A percentile compares a stretch with the other conserved stretches of the same genome.
These are phyloP conservation scores for Lytechinus pictus DNA, from an alignment of 35 echinoderm and acorn worm genomes.

Conservation along the genomic window DNA sequence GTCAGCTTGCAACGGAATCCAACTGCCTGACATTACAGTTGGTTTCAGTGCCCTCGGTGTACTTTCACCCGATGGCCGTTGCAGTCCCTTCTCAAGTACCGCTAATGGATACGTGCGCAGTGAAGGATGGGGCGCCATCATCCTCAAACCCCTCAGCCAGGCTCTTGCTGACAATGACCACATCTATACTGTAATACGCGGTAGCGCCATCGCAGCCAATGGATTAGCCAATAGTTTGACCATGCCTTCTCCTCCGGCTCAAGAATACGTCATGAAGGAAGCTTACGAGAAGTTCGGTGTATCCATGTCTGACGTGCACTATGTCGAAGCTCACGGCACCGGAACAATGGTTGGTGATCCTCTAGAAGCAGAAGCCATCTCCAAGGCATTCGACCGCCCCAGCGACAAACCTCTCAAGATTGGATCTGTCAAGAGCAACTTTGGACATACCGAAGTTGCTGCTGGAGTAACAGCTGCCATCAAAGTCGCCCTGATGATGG, in stretches of 20 bases:
- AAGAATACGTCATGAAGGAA: slow-evolving; percentile 71
- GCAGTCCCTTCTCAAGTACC: slow-evolving; percentile 86
- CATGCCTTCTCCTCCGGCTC: slow-evolving; percentile 80
- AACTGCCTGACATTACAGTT: slow-evolving; percentile 80
- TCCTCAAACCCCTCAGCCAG: slow-evolving; percentile 81
- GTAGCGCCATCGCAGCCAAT: slow-evolving; percentile 81
- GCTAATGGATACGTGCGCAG: slow-evolving; percentile 94
- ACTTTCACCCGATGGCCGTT: slow-evolving; percentile 83
- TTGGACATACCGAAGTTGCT: slow-evolving; percentile 91
- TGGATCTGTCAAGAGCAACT: slow-evolving; percentile 93
- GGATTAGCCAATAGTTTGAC: slow-evolving; percentile 84
- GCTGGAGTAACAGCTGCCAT: slow-evolving; percentile 84
- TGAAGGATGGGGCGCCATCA: slow-evolving; percentile 90
- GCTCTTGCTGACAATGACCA: slow-evolving; percentile 85
- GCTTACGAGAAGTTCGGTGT: slow-evolving; percentile 79
- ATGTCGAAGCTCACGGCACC: slow-evolving; percentile 93
- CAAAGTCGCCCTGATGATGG: slow-evolving; percentile 91
- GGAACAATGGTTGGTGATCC: slow-evolving; percentile 97
- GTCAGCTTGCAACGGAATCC: slow-evolving; percentile 69
- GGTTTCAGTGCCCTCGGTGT: slow-evolving; percentile 88
- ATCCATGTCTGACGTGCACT: slow-evolving; percentile 74
- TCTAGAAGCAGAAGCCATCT: slow-evolving; percentile 89
- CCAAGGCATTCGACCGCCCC: slow-evolving; percentile 57
- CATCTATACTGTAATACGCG: slow-evolving; percentile 85
- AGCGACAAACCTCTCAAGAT: slow-evolving; percentile 70